Conservation (phyloP, 2,797 vertebrate species). For the Anabas testudineus region DNA sequence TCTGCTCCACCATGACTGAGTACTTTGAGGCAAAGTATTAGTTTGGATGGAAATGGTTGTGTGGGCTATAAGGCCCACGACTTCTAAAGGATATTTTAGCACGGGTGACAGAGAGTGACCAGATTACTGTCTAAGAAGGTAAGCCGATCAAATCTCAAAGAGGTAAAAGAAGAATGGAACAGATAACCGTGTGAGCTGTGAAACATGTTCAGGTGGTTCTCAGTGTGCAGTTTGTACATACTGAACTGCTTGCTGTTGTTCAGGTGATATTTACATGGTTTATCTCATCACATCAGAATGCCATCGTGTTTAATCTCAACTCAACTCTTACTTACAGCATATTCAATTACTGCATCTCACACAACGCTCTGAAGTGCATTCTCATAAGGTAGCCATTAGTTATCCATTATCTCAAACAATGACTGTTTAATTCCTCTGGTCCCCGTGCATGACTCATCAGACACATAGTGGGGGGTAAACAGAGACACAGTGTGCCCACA, state of each 20-base stretch:
- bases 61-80: not conserved
- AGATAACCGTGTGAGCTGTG: no score
- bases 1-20: slow-evolving; percentile 13
- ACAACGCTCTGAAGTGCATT: slow-evolving; percentile 9
- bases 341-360: slow-evolving; percentile 25
- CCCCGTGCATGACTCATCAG: slow-evolving; percentile 57
- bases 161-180: slow-evolving; percentile 38
- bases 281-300: slow-evolving; percentile 26
- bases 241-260: slow-evolving; percentile 14
- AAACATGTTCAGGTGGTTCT: not conserved
- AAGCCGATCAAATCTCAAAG: slow-evolving; percentile 30
- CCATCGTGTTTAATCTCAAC: slow-evolving; percentile 26
- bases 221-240: slow-evolving; percentile 6
- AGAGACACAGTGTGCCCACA: slow-evolving; percentile 22
- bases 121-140: not conserved
- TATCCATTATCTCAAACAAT: slow-evolving; percentile 50
- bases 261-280: slow-evolving; percentile 23
- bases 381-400: slow-evolving; percentile 46
- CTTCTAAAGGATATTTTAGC: slow-evolving; percentile 17
- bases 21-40: slow-evolving; percentile 12
- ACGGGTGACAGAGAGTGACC: slow-evolving; percentile 25
- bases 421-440: slow-evolving; percentile 33
- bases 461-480: slow-evolving; percentile 21
- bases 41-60: slow-evolving; percentile 28
- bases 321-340: slow-evolving; percentile 22